Evolutionary conservation across 2,888 invertebrate species (phyloP), one percentile per base, ranked within the genome.

Genomic region (Hydraecia micacea): DNA sequence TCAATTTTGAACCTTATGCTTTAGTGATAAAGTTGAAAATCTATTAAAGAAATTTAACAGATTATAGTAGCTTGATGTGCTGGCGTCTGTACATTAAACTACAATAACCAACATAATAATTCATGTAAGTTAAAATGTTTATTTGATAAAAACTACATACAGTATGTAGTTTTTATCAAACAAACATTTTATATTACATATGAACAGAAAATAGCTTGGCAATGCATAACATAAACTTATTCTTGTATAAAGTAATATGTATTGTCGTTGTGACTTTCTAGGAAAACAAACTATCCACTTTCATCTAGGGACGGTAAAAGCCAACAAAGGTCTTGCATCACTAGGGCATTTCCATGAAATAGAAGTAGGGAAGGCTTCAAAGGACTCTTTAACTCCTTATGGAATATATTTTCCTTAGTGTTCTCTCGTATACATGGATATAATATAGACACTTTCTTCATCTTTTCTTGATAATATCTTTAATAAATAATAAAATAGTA

Each of bases 231-330:
- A 60, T 66, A 25, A 46, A 66, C 21, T 70, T 70, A 70, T 77
- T 18, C 18, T 52, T 15, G 15, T 69, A 13, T 42, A 69, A 69
- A 68, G n/a, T 68, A 36, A 13, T 74, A 63, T 28, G 0, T 78
- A 52, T 25, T 18, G 9, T 18, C 5, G 25, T 77, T 42, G 32
- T 52, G 36, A 52, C 3, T 83, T 77, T 77, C 65, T 46, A 36
- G 65, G 32, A 49, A 70, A 63, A 60, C n/a, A 18, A 65, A 68
- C 67, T 55, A 28, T 83, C 18, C 52, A 65, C 49, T 83, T 60
- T 46, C 36, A 77, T 68, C 46, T 52, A 13, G 15, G 0, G 9
- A 32, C 5, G 49, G 58, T 15, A 52, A 46, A 52, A 69, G n/a
- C 36, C 21, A 65, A 69, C 55, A 58, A 83, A 69, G 25, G 49